These are phyloP conservation scores for Oreochromis spilurus DNA, from an alignment of 2,113 vertebrate species.

Conservation along the genomic window DNA sequence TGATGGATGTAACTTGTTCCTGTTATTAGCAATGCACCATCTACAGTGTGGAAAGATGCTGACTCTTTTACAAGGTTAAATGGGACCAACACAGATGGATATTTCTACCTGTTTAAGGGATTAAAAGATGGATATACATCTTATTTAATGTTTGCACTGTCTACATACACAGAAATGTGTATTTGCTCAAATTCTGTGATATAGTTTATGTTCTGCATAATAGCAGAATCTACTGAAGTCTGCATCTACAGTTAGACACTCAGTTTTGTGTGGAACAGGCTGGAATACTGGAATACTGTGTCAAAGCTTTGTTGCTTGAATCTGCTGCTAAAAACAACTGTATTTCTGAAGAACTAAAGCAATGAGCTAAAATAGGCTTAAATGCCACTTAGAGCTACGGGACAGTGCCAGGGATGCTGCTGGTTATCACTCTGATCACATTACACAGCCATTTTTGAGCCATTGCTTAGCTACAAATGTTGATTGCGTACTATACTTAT, in stretches of 20 bases:
- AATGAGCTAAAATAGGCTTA: not conserved
- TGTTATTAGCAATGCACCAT: not conserved
- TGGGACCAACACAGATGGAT: not conserved
- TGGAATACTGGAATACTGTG: not conserved
- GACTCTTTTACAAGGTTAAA: not conserved
- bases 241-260: not conserved
- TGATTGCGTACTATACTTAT: not conserved
- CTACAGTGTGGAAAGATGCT: not conserved
- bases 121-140: not conserved
- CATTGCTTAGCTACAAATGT: not conserved
- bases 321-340: not conserved
- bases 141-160: not conserved
- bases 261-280: not conserved
- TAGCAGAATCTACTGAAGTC: not conserved
- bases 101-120: not conserved
- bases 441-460: not conserved
- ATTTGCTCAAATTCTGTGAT: not conserved
- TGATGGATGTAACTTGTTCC: slow-evolving; percentile 26
- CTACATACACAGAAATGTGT: not conserved
- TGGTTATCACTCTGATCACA: not conserved
- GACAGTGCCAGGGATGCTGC: not conserved
- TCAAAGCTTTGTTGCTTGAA: not conserved
- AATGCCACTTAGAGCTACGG: not conserved
- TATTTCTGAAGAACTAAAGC: not conserved
- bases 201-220: not conserved